phyloP scores from a whole-genome alignment of 2,113 vertebrate species.

The Aramus guarauna region DNA sequence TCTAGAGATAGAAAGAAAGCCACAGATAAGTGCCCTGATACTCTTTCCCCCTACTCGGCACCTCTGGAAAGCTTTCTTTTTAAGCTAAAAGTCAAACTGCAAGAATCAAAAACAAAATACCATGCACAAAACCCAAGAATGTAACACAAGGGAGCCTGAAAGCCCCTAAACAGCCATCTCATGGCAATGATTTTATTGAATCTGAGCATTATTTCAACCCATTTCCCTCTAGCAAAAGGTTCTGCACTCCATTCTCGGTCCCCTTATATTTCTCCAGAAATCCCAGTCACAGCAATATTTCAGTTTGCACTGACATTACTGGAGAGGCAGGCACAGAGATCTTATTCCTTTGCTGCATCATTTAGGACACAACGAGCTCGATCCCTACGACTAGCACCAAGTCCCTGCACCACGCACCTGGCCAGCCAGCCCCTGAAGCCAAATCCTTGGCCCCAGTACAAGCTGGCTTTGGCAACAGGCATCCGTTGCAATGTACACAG shows the following conservation, averaged over 20 bases:
- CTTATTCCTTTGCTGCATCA: background rate
- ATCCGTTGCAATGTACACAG: accelerated
- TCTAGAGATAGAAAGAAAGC: conserved; percentile 1
- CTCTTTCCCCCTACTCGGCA: background rate
- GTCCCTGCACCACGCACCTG: background rate
- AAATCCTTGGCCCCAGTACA: background rate
- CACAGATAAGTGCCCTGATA: background rate
- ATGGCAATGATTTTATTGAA: background rate
- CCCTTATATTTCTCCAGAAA: background rate
- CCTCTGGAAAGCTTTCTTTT: background rate
- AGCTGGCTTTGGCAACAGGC: background rate
- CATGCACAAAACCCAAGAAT: background rate
- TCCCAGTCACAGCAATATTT: background rate
- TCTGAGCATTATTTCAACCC: background rate
- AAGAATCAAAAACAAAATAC: background rate
- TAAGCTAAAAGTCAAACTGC: conserved; percentile 3
- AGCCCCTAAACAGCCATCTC: background rate
- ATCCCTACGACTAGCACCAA: background rate
- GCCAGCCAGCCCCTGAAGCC: background rate
- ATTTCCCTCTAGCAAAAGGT: background rate
- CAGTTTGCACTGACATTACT: background rate
- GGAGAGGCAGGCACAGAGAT: background rate
- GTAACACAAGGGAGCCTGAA: background rate
- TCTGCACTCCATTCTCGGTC: background rate
- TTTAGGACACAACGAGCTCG: background rate